Evolutionary conservation across 2,113 vertebrate genomes (phyloP).

Genomic region (Pionites leucogaster): DNA sequence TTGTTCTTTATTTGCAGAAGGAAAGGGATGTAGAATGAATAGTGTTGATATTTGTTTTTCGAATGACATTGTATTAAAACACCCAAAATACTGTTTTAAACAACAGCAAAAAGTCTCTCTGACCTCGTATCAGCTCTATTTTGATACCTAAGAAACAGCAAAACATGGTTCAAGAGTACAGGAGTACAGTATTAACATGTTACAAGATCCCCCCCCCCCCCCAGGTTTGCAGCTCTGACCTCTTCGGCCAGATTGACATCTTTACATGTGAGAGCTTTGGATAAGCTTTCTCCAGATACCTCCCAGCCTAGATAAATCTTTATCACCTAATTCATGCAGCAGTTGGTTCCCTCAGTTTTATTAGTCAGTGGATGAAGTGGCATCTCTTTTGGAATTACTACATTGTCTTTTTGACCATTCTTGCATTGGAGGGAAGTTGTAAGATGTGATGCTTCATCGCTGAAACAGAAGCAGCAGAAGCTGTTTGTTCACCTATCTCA

Average conservation of each 20-base stretch:
- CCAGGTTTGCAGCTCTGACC: neutral
- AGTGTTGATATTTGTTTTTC: neutral
- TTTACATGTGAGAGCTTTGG: neutral
- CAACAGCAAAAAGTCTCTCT: accelerated
- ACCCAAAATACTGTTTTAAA: neutral
- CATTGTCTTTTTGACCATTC: neutral
- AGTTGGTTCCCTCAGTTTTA: neutral
- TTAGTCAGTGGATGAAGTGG: neutral
- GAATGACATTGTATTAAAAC: neutral
- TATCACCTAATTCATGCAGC: neutral
- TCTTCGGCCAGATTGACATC: neutral
- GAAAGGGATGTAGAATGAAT: neutral
- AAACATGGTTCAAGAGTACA: neutral
- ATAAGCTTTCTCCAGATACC: neutral
- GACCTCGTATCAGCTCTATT: neutral
- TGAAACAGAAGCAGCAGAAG: neutral
- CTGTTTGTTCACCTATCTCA: neutral
- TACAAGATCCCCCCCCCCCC: neutral
- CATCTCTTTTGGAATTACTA: neutral
- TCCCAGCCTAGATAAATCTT: neutral
- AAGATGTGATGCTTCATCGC: neutral
- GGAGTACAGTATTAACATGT: neutral
- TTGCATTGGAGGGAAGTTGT: neutral
- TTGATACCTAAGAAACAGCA: neutral
- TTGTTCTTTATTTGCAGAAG: neutral